Evolutionary conservation across 1,140 invertebrate genomes (phyloP).

Genomic region (Octopus sinensis): DNA sequence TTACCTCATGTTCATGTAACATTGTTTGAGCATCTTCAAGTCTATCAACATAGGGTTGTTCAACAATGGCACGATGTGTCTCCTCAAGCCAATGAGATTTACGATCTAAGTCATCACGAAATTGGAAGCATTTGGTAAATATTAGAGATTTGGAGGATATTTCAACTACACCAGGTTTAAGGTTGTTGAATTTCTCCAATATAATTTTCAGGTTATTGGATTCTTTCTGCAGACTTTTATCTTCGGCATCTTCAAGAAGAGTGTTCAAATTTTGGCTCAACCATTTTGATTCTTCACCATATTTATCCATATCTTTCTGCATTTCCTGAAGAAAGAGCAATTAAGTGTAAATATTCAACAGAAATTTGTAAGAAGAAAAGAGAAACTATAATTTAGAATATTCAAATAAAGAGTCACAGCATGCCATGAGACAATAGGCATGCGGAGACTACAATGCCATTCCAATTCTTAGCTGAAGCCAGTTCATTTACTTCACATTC

Average conservation of each 20-base stretch:
- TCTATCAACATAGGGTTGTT: constrained; percentile 70
- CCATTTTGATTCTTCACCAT: constrained; percentile 91
- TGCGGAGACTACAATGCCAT: neutral
- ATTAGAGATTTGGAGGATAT: constrained; percentile 88
- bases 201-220: constrained; percentile 79
- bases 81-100: constrained; percentile 61
- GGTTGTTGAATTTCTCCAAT: constrained; percentile 71
- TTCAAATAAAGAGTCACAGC: neutral
- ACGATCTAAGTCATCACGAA: constrained; percentile 80
- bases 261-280: constrained; percentile 84
- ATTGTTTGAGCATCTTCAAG: constrained; percentile 72
- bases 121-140: constrained; percentile 87
- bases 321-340: constrained; percentile 37
- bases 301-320: constrained; percentile 72
- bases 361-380: neutral
- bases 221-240: constrained; percentile 68
- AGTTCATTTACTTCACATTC: neutral
- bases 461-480: neutral
- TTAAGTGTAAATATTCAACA: neutral
- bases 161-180: constrained; percentile 87
- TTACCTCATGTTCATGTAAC: constrained; percentile 57
- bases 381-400: neutral
- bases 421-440: neutral
- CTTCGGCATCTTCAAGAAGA: constrained; percentile 76
- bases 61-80: constrained; percentile 61